Evolutionary conservation across 2,888 invertebrate species (phyloP).

Genomic region (Amorpha juglandis): DNA sequence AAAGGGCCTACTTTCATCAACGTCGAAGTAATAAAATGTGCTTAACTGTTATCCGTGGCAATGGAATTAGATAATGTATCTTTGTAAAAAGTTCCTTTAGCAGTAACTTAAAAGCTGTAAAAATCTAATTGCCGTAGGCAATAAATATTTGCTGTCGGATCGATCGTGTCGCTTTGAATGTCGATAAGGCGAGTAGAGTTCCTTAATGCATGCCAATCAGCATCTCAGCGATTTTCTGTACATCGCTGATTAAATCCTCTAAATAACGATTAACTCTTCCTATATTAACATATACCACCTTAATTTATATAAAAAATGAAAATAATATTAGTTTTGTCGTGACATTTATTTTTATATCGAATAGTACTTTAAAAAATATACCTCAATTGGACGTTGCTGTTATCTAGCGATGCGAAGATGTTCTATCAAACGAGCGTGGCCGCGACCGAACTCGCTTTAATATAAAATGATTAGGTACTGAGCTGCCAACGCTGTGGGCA

Average conservation of each 20-base stretch:
- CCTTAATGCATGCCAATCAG: constrained; percentile 76
- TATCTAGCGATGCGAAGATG: constrained; percentile 21
- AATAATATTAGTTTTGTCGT: background rate
- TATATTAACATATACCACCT: background rate
- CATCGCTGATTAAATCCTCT: background rate
- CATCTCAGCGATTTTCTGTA: constrained; percentile 60
- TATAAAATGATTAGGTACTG: constrained; percentile 64
- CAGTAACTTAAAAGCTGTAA: constrained; percentile 64
- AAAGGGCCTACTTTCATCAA: constrained; percentile 78
- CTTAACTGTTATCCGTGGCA: constrained; percentile 76
- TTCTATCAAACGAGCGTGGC: constrained; percentile 33
- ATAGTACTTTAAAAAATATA: background rate
- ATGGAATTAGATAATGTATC: constrained; percentile 79
- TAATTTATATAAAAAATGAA: background rate
- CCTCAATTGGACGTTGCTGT: constrained; percentile 3
- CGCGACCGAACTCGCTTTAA: constrained; percentile 43
- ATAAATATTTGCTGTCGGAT: constrained; percentile 73
- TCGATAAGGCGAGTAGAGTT: constrained; percentile 62
- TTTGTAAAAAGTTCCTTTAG: constrained; percentile 63
- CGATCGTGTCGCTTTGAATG: constrained; percentile 63
- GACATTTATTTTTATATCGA: background rate
- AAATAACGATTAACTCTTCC: background rate
- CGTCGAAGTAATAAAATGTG: constrained; percentile 75
- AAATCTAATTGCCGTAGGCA: constrained; percentile 74
- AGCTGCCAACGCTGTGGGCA: constrained; percentile 50